Percentiles rank a stretch among this genome's conserved stretches.
phyloP scores from a whole-genome alignment of 2,888 invertebrate genomes.

The Metacarcinus magister region DNA sequence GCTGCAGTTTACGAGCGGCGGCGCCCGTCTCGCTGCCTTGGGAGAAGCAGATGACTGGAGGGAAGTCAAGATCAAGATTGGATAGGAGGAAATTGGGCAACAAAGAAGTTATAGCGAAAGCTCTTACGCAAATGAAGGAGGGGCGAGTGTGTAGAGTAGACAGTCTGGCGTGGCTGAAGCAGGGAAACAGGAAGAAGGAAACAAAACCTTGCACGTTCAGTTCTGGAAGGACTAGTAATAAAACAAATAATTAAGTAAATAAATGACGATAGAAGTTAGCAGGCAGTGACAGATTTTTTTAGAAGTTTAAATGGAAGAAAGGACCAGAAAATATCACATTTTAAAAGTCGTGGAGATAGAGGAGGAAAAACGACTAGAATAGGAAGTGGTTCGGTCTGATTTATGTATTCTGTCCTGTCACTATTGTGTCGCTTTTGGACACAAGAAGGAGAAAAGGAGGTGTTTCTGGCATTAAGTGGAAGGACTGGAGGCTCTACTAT shows the following conservation, averaged over 20 bases:
- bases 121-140: conserved; percentile 49
- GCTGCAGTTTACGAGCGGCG: conserved; percentile 36
- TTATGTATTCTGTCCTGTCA: not conserved
- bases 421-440: not conserved
- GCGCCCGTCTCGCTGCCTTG: conserved; percentile 35
- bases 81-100: conserved; percentile 34
- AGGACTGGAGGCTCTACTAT: not conserved
- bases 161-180: not conserved
- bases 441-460: not conserved
- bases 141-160: conserved; percentile 1
- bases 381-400: not conserved
- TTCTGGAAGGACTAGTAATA: not conserved
- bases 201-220: not conserved
- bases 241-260: not conserved
- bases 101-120: conserved; percentile 51
- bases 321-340: not conserved
- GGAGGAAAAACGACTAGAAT: not conserved
- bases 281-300: not conserved
- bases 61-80: conserved; percentile 49
- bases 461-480: not conserved
- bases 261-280: not conserved
- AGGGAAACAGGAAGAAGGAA: not conserved
- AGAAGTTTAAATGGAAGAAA: not conserved
- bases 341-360: not conserved
- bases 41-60: not conserved